Conservation (phyloP, 64 coral and sea anemone species). For the Catalaphyllia jardinei region DNA sequence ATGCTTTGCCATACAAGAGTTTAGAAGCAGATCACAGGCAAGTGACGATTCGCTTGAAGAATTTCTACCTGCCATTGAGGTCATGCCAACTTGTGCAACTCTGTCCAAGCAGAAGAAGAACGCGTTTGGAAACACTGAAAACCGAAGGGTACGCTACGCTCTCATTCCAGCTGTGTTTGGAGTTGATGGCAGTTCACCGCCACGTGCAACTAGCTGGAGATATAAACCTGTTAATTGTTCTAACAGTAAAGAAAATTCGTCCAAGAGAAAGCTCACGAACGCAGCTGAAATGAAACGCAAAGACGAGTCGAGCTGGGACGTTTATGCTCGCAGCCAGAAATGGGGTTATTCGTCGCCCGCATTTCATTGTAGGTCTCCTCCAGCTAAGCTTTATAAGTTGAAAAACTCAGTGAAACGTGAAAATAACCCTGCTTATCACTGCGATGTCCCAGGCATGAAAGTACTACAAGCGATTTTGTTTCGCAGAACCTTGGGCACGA, state of each 20-base stretch:
- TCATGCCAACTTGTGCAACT: neutral
- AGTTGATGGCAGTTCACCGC: constrained; percentile 1
- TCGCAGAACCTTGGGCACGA: neutral
- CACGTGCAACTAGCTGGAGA: neutral
- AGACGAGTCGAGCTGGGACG: neutral
- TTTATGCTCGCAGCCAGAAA: neutral
- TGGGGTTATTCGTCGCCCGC: constrained; percentile 14
- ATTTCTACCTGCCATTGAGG: neutral
- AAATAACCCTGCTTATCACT: neutral
- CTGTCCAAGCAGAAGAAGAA: neutral
- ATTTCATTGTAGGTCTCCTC: constrained; percentile 18
- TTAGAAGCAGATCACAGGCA: neutral
- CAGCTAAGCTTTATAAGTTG: constrained; percentile 6
- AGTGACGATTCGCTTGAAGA: neutral
- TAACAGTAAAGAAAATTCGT: neutral
- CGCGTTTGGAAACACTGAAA: neutral
- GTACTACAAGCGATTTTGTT: constrained; percentile 4
- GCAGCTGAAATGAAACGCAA: neutral
- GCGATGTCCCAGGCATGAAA: neutral
- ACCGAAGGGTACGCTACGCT: neutral
- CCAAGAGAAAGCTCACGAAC: neutral
- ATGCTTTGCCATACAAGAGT: constrained; percentile 1
- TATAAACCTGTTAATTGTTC: neutral
- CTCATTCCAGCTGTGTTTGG: constrained; percentile 1
- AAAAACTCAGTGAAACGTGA: constrained; percentile 8